Base-by-base conservation (phyloP, 2,797 vertebrate genomes). In the Percopsis omiscomaycus region DNA sequence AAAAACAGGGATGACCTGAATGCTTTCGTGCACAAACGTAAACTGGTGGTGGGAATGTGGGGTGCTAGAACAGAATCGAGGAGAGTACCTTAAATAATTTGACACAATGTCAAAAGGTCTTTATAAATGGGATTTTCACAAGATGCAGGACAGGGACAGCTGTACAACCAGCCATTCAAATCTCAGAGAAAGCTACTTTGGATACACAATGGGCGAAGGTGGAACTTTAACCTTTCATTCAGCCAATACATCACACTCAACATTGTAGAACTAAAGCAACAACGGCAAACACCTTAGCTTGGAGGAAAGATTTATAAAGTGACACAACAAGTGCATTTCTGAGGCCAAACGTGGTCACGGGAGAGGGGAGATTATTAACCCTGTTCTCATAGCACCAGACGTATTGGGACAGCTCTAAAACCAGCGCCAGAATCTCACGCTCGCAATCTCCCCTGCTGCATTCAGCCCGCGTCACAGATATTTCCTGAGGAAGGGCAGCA, bases 401-500 rank as follows among this genome's bases (percentile, higher is more conserved):
- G 53, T 15, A 60, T 63, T 15, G 55, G 57, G 73, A 64, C 69
- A 63, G 74, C 66, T 69, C 50, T 28, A 28, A 28, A 78, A 75
- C 63, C 57, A 45, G 67, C 77, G 71, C 74, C 75, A 80, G 68
- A 85, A 69, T 90, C 87, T 89, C 89, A 88, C 75, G 74, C 84
- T 88, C 61, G 37, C 77, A 86, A 87, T 84, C 85, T 84, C 77
- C 71, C 63, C 72, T 44, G 74, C 73, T 67, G 75, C 79, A 75
- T 71, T 82, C 79, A 80, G 74, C 74, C 69, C 51, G 66, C 68
- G 65, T 86, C 82, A 88, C 86, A 90, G 88, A 89, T 83, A 92
- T 90, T 92, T 92, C 91, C 92, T 92, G 89, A 91, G 89, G 89
- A 91, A 92, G 85, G 81, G 78, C 77, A 83, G 79, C 66, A 55